These are phyloP conservation scores for Fregata magnificens DNA, from an alignment of 2,113 vertebrate species.

Conservation along the genomic window DNA sequence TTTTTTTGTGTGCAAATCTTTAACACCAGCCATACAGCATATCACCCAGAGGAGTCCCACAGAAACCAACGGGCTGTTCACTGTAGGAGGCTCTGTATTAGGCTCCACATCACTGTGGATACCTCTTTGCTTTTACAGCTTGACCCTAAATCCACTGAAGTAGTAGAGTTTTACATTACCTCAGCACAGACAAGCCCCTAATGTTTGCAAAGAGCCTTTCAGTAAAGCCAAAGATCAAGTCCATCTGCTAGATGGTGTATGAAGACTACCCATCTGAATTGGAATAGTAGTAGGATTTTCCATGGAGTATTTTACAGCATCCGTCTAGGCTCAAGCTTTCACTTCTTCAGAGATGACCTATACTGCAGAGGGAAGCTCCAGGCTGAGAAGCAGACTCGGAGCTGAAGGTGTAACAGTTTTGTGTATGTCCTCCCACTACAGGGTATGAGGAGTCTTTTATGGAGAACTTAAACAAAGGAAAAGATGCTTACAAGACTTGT, in stretches of 20 bases:
- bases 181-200: neutral
- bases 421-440: neutral
- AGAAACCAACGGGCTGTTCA: neutral
- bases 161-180: neutral
- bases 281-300: neutral
- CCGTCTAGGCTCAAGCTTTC: neutral
- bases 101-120: neutral
- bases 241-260: neutral
- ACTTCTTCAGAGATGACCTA: neutral
- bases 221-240: neutral
- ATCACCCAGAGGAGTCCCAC: neutral
- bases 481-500: neutral
- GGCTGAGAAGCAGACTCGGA: neutral
- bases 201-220: neutral
- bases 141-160: neutral
- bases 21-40: neutral
- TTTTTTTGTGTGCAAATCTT: neutral
- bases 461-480: neutral
- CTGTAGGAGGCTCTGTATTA: neutral
- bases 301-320: neutral
- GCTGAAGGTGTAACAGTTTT: neutral
- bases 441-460: neutral
- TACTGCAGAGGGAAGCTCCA: neutral
- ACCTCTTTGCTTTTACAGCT: neutral
- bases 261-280: neutral